Percentiles rank a stretch among this genome's conserved stretches.
Evolutionary conservation across 2,888 invertebrate genomes (phyloP).

Genomic region (Heliconius charithonia): DNA sequence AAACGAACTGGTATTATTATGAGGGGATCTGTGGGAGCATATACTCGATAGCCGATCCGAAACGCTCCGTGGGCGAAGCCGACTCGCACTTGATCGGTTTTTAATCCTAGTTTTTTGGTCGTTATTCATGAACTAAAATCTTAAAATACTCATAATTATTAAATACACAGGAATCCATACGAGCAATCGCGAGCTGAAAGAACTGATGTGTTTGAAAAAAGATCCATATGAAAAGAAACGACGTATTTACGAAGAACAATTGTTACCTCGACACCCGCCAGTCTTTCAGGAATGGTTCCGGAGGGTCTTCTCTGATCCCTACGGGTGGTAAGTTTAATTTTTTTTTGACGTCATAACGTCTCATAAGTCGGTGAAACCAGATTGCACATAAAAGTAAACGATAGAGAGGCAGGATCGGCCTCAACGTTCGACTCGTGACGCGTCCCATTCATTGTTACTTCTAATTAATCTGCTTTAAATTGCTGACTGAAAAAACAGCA

Average conservation of each 20-base stretch:
- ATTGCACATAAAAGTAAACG: too few relatives aligned
- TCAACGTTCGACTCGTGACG: too few relatives aligned
- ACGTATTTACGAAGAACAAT: conserved; percentile 85
- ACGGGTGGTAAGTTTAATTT: conserved; percentile 86
- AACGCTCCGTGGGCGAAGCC: neutral
- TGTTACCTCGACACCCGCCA: conserved; percentile 90
- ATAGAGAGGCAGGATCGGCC: too few relatives aligned
- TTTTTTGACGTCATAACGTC: too few relatives aligned
- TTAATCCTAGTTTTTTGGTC: too few relatives aligned
- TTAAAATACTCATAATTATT: neutral
- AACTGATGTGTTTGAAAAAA: conserved; percentile 83
- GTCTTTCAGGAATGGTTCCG: conserved; percentile 97
- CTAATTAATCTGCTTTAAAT: too few relatives aligned
- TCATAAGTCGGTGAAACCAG: too few relatives aligned
- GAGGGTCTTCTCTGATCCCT: conserved; percentile 94
- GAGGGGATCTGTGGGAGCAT: too few relatives aligned
- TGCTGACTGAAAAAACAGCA: too few relatives aligned
- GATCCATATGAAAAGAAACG: conserved; percentile 87
- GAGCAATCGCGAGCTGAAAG: conserved; percentile 85
- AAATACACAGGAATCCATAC: conserved; percentile 76
- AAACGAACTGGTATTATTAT: too few relatives aligned
- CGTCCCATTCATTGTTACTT: too few relatives aligned
- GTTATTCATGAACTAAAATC: neutral
- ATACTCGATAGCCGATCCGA: neutral
- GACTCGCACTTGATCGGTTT: too few relatives aligned